Base-by-base conservation (phyloP, 2,888 invertebrate genomes). In the Synanthedon vespiformis region DNA sequence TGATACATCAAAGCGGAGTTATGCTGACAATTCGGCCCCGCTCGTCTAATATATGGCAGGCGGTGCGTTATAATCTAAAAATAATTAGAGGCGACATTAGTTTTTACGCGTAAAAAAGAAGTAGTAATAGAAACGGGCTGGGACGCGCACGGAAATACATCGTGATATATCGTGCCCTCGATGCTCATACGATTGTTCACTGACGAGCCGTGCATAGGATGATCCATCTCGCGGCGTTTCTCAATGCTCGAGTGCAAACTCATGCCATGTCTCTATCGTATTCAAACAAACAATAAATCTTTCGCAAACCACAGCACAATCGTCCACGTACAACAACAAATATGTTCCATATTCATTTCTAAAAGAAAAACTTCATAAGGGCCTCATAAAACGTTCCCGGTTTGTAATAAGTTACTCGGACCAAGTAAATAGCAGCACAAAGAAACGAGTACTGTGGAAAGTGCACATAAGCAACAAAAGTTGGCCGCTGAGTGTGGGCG, bases 31-130 rank as follows among this genome's bases (percentile, higher is more conserved):
- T 87, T 79, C 83, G 80, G 82, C 77, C 77, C 66, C 75, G 77
- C 75, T 73, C 74, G 77, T 74, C 81, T 82, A 84, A 85, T 81
- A 83, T 87, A 87, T 80, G 73, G 80, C 83, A 72, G 79, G 76
- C 85, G 84, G 82, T 81, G 76, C 80, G 85, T 81, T 85, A 77
- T 84, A 84, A 86, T 86, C 86, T 85, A 87, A 85, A 87, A 87
- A 87, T 87, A 87, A 87, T 87, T 86, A 87, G 83, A 81, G 73
- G 74, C 74, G 84, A 83, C 85, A 85, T 85, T 85, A 81, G 86
- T 87, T 86, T 86, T 87, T 85, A 83, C 78, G 79, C 80, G 78
- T 86, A 85, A 86, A 87, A 85, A 85, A 85, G 79, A 80, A 73
- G 74, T 72, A 72, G 72, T 66, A 72, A 74, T 77, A 72, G 70